phyloP scores from a whole-genome alignment of 1,140 invertebrate genomes.

The Ladona fulva region DNA sequence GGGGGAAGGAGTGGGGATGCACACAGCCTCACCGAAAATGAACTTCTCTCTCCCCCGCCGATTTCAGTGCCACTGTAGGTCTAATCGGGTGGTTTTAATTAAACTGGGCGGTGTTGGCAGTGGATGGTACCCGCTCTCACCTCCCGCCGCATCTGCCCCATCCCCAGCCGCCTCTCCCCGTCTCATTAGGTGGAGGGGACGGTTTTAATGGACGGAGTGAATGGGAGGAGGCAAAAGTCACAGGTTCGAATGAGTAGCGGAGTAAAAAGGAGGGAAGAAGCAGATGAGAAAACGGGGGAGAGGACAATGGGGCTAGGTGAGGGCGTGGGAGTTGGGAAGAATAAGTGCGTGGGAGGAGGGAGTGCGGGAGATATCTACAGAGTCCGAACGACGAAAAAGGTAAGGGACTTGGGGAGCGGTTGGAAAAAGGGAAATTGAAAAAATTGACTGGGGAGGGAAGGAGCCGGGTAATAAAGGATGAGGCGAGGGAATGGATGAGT shows the following conservation, averaged over 20 bases:
- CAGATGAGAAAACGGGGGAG: not conserved
- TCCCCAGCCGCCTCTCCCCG: not conserved
- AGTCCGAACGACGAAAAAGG: not conserved
- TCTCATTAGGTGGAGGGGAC: not conserved
- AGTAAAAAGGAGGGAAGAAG: not conserved
- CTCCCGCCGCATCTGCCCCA: not conserved
- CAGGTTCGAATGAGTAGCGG: not conserved
- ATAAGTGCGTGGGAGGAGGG: not conserved
- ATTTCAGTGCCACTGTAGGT: not conserved
- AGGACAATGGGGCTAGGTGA: not conserved
- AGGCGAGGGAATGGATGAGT: not conserved
- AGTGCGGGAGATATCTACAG: not conserved
- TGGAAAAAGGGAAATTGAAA: not conserved
- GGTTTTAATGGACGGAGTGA: not conserved
- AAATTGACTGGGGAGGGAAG: not conserved
- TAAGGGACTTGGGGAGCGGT: not conserved
- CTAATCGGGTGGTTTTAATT: constrained; percentile 6
- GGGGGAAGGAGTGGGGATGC: too few relatives aligned
- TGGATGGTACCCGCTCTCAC: not conserved
- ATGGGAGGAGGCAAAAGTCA: not conserved
- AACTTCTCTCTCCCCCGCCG: not conserved
- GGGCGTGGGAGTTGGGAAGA: not conserved
- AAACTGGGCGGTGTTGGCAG: constrained; percentile 2
- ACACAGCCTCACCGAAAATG: too few relatives aligned
- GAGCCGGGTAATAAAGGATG: not conserved